Conservation (phyloP, 2,797 vertebrate species). For the Aotus griseimembra region DNA sequence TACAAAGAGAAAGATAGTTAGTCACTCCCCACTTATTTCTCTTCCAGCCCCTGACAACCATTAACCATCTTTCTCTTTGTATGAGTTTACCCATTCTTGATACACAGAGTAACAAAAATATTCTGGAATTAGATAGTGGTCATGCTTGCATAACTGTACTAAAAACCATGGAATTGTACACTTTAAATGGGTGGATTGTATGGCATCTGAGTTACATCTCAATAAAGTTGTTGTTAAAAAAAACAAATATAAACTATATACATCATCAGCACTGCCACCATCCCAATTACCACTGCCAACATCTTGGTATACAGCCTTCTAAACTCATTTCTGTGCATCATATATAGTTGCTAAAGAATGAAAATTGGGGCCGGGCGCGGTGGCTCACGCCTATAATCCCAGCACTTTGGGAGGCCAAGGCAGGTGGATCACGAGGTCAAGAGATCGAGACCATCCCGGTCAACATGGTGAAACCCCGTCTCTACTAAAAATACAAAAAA, state of each 20-base stretch:
- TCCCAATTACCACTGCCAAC: not conserved
- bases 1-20: not conserved
- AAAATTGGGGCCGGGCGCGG: not conserved
- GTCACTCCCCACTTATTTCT: too few species aligned
- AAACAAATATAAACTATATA: not conserved
- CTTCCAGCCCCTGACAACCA: too few species aligned
- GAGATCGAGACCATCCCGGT: too few species aligned
- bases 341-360: not conserved
- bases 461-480: too few species aligned
- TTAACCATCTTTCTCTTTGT: too few species aligned
- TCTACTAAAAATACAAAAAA: too few species aligned
- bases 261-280: not conserved
- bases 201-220: not conserved
- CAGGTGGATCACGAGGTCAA: too few species aligned
- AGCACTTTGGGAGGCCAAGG: too few species aligned
- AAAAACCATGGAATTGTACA: not conserved
- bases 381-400: too few species aligned
- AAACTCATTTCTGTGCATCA: not conserved
- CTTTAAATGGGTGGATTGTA: not conserved
- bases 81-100: too few species aligned
- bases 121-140: not conserved
- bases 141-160: not conserved
- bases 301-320: not conserved
- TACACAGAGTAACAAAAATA: not conserved
- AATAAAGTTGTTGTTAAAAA: not conserved